phyloP scores from a whole-genome alignment of 1,140 invertebrate genomes.

The Procambarus virginalis region DNA sequence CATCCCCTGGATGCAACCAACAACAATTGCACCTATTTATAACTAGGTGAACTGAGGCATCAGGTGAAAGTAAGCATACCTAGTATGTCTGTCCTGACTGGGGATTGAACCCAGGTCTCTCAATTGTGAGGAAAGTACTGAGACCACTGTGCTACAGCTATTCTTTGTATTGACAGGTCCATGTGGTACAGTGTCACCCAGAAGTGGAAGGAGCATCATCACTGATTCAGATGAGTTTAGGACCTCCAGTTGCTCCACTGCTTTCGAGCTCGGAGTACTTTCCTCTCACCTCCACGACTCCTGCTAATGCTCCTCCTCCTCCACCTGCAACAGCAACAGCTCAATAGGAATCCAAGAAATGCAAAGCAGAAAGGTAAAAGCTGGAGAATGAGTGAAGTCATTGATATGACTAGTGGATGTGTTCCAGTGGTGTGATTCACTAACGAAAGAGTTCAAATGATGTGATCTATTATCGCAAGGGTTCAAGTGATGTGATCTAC shows the following conservation, averaged over 20 bases:
- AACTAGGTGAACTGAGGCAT: too few relatives aligned
- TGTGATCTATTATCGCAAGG: neutral
- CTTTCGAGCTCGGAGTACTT: neutral
- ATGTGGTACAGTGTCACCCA: constrained; percentile 65
- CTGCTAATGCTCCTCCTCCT: neutral
- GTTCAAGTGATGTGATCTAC: neutral
- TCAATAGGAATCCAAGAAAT: neutral
- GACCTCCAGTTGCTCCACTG: constrained; percentile 44
- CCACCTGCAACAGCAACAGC: neutral
- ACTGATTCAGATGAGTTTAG: constrained; percentile 68
- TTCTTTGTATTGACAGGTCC: constrained; percentile 42
- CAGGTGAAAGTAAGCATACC: too few relatives aligned
- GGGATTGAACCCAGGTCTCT: too few relatives aligned
- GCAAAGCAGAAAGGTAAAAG: neutral
- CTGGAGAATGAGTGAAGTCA: neutral
- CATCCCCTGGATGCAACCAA: too few relatives aligned
- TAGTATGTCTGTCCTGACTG: too few relatives aligned
- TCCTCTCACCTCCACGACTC: neutral
- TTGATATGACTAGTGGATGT: neutral
- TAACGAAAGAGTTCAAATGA: neutral
- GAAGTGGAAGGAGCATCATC: constrained; percentile 69
- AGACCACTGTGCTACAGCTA: too few relatives aligned
- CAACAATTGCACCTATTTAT: too few relatives aligned
- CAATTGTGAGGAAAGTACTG: too few relatives aligned
- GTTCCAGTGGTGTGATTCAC: neutral